Percentiles rank a stretch among this genome's conserved stretches.
phyloP scores from a whole-genome alignment of 2,113 vertebrate genomes.

The Trogon surrucura region DNA sequence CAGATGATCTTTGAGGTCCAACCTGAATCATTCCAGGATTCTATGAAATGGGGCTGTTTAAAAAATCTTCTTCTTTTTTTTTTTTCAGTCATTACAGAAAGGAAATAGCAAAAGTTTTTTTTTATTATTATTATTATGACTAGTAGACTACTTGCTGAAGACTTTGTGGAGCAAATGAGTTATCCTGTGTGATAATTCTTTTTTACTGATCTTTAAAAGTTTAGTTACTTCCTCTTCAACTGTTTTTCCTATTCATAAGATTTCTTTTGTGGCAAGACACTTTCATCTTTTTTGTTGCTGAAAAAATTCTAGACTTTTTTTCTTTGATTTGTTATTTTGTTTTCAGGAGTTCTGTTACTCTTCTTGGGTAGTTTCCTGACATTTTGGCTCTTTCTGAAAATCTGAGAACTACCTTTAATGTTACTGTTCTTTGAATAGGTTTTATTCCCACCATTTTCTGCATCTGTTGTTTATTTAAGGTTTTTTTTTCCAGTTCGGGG shows the following conservation, averaged over 20 bases:
- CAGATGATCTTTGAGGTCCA: too few species aligned
- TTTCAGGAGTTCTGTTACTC: neutral
- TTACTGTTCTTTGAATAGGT: neutral
- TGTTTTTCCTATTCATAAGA: neutral
- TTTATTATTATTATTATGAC: neutral
- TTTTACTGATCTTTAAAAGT: neutral
- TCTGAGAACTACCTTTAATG: neutral
- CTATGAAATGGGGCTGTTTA: neutral
- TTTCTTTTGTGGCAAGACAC: neutral
- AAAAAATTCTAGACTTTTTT: neutral
- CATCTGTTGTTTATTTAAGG: neutral
- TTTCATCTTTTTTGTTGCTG: neutral
- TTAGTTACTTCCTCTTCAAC: neutral
- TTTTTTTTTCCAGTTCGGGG: rapidly evolving
- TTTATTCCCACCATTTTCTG: neutral
- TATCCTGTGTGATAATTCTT: neutral
- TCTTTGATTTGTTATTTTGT: neutral
- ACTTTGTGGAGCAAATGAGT: neutral
- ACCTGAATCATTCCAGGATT: too few species aligned
- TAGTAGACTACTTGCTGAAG: neutral
- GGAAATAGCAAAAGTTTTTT: neutral
- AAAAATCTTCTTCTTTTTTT: neutral
- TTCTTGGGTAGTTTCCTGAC: neutral
- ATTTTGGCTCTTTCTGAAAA: neutral
- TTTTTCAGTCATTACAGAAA: neutral